Conservation (phyloP, 2,888 invertebrate species). For the Meganola albula region DNA sequence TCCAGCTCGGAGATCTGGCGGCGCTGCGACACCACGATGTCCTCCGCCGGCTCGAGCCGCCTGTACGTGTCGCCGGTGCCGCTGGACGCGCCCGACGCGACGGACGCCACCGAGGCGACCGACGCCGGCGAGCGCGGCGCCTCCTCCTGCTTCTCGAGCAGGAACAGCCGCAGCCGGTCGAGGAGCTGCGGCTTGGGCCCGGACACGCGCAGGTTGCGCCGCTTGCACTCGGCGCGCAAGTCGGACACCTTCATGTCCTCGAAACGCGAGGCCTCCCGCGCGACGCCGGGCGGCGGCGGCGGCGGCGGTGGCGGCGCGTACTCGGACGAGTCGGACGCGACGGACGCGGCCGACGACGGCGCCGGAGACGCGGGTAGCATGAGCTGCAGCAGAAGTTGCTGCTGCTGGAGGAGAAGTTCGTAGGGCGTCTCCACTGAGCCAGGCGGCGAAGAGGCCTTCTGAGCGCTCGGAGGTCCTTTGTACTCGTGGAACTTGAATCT, state of each 20-base stretch:
- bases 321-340: slow-evolving; percentile 58
- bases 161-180: slow-evolving; percentile 89
- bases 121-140: slow-evolving; percentile 65
- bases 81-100: slow-evolving; percentile 45
- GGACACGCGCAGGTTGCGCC: slow-evolving; percentile 95
- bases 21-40: slow-evolving; percentile 87
- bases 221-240: slow-evolving; percentile 94
- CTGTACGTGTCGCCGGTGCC: slow-evolving; percentile 52
- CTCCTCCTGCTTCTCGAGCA: slow-evolving; percentile 69
- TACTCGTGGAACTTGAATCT: slow-evolving; percentile 95
- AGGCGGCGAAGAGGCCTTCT: slow-evolving; percentile 81
- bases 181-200: slow-evolving; percentile 97
- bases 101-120: slow-evolving; percentile 47
- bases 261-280: slow-evolving; percentile 79
- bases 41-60: slow-evolving; percentile 76
- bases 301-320: slow-evolving; percentile 67
- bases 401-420: slow-evolving; percentile 94
- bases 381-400: slow-evolving; percentile 92
- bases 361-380: slow-evolving; percentile 84
- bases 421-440: slow-evolving; percentile 87
- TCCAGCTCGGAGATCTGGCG: slow-evolving; percentile 93
- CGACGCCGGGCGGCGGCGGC: slow-evolving; percentile 62
- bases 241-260: slow-evolving; percentile 98
- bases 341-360: slow-evolving; percentile 53
- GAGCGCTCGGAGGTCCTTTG: slow-evolving; percentile 91